These are phyloP conservation scores for Hirudinaria manillensis DNA, from an alignment of 2,888 invertebrate genomes.

Conservation along the genomic window DNA sequence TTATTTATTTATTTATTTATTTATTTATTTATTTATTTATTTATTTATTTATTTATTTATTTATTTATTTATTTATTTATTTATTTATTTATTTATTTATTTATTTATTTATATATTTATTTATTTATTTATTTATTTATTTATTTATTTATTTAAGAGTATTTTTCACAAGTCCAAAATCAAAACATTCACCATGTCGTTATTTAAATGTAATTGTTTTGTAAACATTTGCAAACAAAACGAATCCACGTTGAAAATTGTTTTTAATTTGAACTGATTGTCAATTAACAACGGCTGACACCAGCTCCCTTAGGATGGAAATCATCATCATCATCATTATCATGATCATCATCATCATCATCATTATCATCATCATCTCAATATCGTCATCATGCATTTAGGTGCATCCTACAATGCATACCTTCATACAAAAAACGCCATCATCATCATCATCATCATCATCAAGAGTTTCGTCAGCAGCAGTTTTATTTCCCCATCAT, in stretches of 20 bases:
- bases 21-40: background rate
- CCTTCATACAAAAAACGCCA: background rate
- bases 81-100: conserved; percentile 4
- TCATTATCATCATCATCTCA: conserved; percentile 27
- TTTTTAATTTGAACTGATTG: no score
- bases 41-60: conserved; percentile 8
- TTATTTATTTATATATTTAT: conserved; percentile 3
- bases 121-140: background rate
- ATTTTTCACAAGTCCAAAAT: background rate
- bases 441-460: conserved; percentile 30
- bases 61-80: conserved; percentile 10
- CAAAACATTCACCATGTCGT: no score
- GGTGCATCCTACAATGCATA: background rate
- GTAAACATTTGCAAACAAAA: no score
- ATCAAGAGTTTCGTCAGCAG: conserved; percentile 28
- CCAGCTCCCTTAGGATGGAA: background rate
- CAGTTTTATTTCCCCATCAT: conserved; percentile 25
- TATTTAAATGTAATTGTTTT: no score
- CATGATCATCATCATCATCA: conserved; percentile 30
- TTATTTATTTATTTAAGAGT: background rate
- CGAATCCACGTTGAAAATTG: no score
- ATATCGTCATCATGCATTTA: conserved; percentile 26
- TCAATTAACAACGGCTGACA: no score
- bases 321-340: conserved; percentile 11
- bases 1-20: background rate